A percentile compares a stretch with the other conserved stretches of the same genome.
phyloP scores from a whole-genome alignment of 1,140 invertebrate species.

The Neodiprion lecontei region DNA sequence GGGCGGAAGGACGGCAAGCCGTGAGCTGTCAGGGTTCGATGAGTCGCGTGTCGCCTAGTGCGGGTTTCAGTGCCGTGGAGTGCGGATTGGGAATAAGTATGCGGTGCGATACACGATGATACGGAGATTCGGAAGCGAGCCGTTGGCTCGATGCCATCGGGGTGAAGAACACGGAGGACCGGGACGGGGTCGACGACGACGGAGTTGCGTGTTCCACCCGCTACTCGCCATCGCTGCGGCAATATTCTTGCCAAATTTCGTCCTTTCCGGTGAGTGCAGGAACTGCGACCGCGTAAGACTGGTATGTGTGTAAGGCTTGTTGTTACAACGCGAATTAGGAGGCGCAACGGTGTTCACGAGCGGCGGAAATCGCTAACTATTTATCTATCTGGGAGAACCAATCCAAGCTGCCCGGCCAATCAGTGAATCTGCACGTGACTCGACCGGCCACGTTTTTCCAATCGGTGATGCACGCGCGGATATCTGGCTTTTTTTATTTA shows the following conservation, averaged over 20 bases:
- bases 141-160: neutral
- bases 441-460: no score
- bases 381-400: no score
- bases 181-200: neutral
- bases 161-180: neutral
- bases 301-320: no score
- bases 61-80: neutral
- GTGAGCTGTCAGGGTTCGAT: neutral
- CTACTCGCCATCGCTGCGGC: neutral
- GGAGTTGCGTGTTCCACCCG: neutral
- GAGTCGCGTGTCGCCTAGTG: neutral
- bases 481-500: no score
- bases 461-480: no score
- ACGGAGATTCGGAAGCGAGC: conserved; percentile 3
- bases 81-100: neutral
- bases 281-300: neutral
- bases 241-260: neutral
- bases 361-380: no score
- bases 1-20: no score
- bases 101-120: conserved; percentile 6
- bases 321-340: no score
- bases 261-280: neutral
- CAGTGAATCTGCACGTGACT: no score
- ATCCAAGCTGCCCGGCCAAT: no score
- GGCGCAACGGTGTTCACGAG: no score